Base-by-base conservation (phyloP, 2,888 invertebrate species). In the Oconnorella tubifera region DNA sequence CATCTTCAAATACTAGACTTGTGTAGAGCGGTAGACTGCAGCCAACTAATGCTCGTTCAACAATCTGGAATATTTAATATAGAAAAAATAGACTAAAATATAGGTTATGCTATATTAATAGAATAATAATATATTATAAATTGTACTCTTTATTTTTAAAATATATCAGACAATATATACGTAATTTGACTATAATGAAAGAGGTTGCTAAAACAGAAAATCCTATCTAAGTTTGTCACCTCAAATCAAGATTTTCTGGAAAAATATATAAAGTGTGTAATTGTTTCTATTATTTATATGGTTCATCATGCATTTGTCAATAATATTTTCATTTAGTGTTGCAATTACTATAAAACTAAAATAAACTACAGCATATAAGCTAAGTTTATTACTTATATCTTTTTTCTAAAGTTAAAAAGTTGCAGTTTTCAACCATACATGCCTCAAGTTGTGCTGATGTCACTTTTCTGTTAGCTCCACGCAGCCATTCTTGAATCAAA, bases 1-100 rank as follows among this genome's bases (percentile, higher is more conserved):
- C 65, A 64, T 74, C 71, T 28, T 74, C 70, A 55, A 72, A 75
- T 33, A 75, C 66, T n/a, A 75, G 67, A 32, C 65, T 69, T 1
- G 72, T 70, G 64, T 72, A 75, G 33, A 75, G 68, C 4, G 75
- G 75, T 28, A 75, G 65, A 50, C 67, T 71, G 69, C 74, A 75
- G 33, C 65, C 33, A 3, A 29, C 55, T 48, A 75, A 70, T 0
- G 71, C 71, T 3, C 63, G 49, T 23, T 63, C 33, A 6, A 74
- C 72, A 6, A 70, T 56, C 53, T 51, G 53, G 25, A 10, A 19
- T 19, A 40, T 14, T 40, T 19, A 40, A 68, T 40, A 40, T 14
- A 40, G 19, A 19, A 49, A n/a, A n/a, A n/a, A n/a, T n/a, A n/a
- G n/a, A n/a, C n/a, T n/a, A n/a, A n/a, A n/a, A n/a, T n/a, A n/a